These are phyloP conservation scores for Drosophila mayri DNA, from an alignment of 1,140 invertebrate species.

Conservation along the genomic window DNA sequence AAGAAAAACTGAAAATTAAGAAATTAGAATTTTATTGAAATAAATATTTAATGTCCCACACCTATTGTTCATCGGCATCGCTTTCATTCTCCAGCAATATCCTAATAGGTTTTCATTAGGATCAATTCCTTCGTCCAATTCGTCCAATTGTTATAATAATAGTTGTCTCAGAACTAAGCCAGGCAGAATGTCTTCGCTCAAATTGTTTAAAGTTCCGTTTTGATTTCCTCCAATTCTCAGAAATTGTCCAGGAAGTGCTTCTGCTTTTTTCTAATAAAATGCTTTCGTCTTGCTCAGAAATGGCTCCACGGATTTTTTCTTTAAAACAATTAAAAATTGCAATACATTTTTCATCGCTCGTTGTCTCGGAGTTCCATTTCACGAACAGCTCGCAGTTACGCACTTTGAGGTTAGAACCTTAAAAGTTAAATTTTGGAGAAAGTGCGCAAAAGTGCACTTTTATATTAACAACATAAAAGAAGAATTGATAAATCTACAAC, in stretches of 20 bases:
- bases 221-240: not conserved
- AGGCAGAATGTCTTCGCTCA: not conserved
- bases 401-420: not conserved
- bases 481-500: not conserved
- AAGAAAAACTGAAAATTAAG: too few species aligned
- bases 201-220: not conserved
- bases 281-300: too few species aligned
- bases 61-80: too few species aligned
- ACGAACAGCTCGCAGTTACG: not conserved
- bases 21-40: too few species aligned
- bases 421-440: not conserved
- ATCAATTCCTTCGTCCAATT: too few species aligned
- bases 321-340: too few species aligned
- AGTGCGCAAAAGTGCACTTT: constrained; percentile 2
- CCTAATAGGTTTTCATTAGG: too few species aligned
- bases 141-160: not conserved
- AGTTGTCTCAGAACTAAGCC: not conserved
- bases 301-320: too few species aligned
- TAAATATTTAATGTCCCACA: too few species aligned
- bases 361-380: not conserved
- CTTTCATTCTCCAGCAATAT: too few species aligned
- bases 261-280: too few species aligned
- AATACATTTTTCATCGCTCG: too few species aligned
- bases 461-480: not conserved
- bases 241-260: not conserved